These are phyloP conservation scores for Chloromyia formosa DNA, from an alignment of 2,888 invertebrate genomes.

Conservation along the genomic window DNA sequence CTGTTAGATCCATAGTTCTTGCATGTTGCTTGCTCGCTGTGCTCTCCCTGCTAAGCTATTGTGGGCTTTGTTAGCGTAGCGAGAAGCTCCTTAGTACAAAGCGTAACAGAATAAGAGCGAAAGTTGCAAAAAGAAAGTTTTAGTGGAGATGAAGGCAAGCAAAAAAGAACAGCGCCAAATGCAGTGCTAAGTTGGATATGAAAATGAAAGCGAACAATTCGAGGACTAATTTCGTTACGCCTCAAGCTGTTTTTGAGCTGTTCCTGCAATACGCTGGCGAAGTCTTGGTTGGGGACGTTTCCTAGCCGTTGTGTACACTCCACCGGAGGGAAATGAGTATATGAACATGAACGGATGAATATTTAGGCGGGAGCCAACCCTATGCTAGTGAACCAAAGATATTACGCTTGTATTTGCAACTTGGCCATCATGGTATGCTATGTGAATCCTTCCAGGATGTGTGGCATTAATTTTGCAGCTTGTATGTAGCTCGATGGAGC, in stretches of 20 bases:
- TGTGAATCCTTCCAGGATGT: constrained; percentile 5
- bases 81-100: background rate
- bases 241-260: constrained; percentile 24
- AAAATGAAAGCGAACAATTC: constrained; percentile 39
- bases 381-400: background rate
- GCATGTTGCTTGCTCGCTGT: background rate
- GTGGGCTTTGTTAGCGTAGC: background rate
- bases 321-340: background rate
- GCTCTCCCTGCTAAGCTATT: background rate
- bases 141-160: background rate
- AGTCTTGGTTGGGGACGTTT: background rate
- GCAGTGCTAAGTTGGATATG: constrained; percentile 36
- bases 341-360: background rate
- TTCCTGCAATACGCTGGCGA: background rate
- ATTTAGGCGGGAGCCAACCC: background rate
- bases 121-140: constrained; percentile 19
- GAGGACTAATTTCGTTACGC: constrained; percentile 40
- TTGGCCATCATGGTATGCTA: background rate
- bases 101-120: background rate
- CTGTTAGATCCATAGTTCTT: background rate
- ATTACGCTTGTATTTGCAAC: constrained; percentile 4
- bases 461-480: constrained; percentile 23
- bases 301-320: background rate
- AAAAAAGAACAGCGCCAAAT: constrained; percentile 24
- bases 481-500: background rate